A percentile compares a stretch with the other conserved stretches of the same genome.
Conservation (phyloP, 1,140 invertebrate genomes). For the Micrasema longulum region DNA sequence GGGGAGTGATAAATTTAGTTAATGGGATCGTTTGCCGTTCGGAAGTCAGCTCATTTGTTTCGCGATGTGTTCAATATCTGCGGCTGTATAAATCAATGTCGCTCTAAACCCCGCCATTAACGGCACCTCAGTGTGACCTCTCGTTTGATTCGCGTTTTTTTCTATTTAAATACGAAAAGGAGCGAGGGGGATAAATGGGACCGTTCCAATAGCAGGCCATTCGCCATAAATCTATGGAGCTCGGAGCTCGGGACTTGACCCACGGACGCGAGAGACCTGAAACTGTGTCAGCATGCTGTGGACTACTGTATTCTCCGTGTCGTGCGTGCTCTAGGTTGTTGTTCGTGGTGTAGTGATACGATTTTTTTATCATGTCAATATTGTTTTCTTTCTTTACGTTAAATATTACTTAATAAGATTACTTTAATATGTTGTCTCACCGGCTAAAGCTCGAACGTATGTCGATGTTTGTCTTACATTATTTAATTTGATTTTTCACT, state of each 20-base stretch:
- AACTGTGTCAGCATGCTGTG: slow-evolving; percentile 46
- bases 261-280: slow-evolving; percentile 17
- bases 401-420: slow-evolving; percentile 48
- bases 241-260: neutral
- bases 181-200: slow-evolving; percentile 18
- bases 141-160: slow-evolving; percentile 37
- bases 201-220: slow-evolving; percentile 1
- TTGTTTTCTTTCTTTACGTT: slow-evolving; percentile 53
- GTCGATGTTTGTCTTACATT: slow-evolving; percentile 51
- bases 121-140: slow-evolving; percentile 39
- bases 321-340: slow-evolving; percentile 69
- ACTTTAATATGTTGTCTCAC: slow-evolving; percentile 53
- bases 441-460: slow-evolving; percentile 55
- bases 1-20: slow-evolving; percentile 27
- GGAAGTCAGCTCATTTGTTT: slow-evolving; percentile 45
- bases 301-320: slow-evolving; percentile 56
- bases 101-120: slow-evolving; percentile 44
- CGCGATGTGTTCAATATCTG: slow-evolving; percentile 39
- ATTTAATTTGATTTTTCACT: slow-evolving; percentile 50
- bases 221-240: slow-evolving; percentile 30
- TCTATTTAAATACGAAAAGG: slow-evolving; percentile 36
- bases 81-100: slow-evolving; percentile 45
- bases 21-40: slow-evolving; percentile 15
- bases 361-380: slow-evolving; percentile 52
- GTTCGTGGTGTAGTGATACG: slow-evolving; percentile 54